These are phyloP conservation scores for Xestia xanthographa DNA, from an alignment of 2,888 invertebrate genomes.

Conservation along the genomic window DNA sequence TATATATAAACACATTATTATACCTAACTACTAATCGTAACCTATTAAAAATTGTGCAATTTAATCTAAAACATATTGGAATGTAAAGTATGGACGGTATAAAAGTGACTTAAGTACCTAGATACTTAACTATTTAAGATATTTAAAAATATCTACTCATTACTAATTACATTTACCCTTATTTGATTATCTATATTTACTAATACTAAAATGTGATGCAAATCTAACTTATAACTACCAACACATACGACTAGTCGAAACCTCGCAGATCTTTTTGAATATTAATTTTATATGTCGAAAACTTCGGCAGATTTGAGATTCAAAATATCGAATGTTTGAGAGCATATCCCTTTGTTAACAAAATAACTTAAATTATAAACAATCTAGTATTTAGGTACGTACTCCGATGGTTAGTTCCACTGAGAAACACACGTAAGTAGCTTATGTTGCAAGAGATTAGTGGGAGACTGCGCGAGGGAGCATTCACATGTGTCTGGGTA, in stretches of 20 bases:
- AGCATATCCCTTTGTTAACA: conserved; percentile 6
- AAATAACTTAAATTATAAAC: conserved; percentile 1
- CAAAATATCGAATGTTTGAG: conserved; percentile 17
- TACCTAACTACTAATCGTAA: neutral
- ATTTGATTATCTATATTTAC: conserved; percentile 29
- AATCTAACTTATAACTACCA: conserved; percentile 29
- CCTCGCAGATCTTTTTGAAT: conserved; percentile 19
- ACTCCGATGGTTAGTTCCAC: conserved; percentile 15
- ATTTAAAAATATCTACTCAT: neutral
- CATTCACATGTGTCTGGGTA: neutral
- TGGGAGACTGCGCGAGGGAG: too few relatives aligned
- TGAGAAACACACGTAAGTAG: conserved; percentile 26
- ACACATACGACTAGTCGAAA: conserved; percentile 12
- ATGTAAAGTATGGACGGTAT: conserved; percentile 84
- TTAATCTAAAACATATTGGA: conserved; percentile 72
- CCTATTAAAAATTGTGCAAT: conserved; percentile 14
- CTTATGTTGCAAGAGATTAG: conserved; percentile 27
- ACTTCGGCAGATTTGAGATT: conserved; percentile 14
- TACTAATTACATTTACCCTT: conserved; percentile 7
- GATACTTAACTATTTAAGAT: conserved; percentile 7
- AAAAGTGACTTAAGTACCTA: conserved; percentile 20
- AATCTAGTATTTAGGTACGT: conserved; percentile 27
- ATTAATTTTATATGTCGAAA: neutral
- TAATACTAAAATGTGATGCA: conserved; percentile 58
- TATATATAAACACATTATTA: neutral